These are phyloP conservation scores for Drosophila nikananu DNA, from an alignment of 1,140 invertebrate genomes.

Conservation along the genomic window DNA sequence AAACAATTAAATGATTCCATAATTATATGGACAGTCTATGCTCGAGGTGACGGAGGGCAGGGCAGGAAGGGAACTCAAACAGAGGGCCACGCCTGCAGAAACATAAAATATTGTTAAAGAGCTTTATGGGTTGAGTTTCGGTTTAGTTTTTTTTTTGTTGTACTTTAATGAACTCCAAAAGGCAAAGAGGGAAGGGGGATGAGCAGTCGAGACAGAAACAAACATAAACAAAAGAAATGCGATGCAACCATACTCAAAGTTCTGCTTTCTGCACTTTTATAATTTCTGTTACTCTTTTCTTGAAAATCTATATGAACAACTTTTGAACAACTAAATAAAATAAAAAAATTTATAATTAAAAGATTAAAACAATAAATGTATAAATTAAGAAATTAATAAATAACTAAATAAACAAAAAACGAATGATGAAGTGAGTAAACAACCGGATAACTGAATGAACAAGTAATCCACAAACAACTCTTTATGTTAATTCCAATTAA, in stretches of 20 bases:
- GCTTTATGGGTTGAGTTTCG: slow-evolving; percentile 23
- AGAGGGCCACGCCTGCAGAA: slow-evolving; percentile 53
- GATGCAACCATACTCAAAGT: slow-evolving; percentile 1
- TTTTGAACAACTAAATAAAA: background rate
- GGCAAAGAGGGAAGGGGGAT: background rate
- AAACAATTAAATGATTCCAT: slow-evolving; percentile 74
- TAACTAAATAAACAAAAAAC: background rate
- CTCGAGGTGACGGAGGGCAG: background rate
- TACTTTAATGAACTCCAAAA: slow-evolving; percentile 42
- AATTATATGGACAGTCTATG: slow-evolving; percentile 47
- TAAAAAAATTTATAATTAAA: background rate
- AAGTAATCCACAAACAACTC: background rate
- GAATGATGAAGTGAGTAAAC: background rate
- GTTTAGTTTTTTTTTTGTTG: slow-evolving; percentile 28
- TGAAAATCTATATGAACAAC: background rate
- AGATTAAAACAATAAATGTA: background rate
- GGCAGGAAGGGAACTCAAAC: slow-evolving; percentile 2
- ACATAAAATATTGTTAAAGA: slow-evolving; percentile 62
- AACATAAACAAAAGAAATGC: background rate
- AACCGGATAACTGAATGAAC: background rate
- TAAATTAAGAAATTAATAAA: background rate
- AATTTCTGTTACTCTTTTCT: background rate
- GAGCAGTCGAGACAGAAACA: slow-evolving; percentile 34
- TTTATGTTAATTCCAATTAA: background rate
- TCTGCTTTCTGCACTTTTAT: background rate